A percentile compares a stretch with the other conserved stretches of the same genome.
These are phyloP conservation scores for Shargacucullia verbasci DNA, from an alignment of 2,888 invertebrate species.

Conservation along the genomic window DNA sequence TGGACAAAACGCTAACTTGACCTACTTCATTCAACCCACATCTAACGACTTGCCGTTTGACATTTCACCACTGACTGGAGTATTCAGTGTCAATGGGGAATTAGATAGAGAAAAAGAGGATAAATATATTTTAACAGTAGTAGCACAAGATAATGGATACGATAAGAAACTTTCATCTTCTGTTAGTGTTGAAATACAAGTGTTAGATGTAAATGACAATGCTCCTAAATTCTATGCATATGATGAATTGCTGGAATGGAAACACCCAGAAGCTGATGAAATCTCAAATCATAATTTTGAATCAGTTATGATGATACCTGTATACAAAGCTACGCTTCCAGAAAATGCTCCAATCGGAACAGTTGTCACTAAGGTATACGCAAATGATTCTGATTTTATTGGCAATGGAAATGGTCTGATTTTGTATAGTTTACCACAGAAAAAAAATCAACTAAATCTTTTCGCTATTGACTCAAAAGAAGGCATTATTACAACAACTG, in stretches of 20 bases:
- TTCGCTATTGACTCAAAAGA: constrained; percentile 96
- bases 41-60: constrained; percentile 90
- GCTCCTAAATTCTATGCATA: constrained; percentile 94
- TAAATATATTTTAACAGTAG: constrained; percentile 92
- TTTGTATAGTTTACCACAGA: constrained; percentile 92
- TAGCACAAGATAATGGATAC: constrained; percentile 93
- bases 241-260: constrained; percentile 89
- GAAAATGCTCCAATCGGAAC: constrained; percentile 94
- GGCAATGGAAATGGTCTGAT: constrained; percentile 96
- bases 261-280: constrained; percentile 83
- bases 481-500: constrained; percentile 93
- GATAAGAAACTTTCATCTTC: constrained; percentile 91
- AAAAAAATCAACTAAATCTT: constrained; percentile 89
- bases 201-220: constrained; percentile 95
- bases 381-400: constrained; percentile 95
- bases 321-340: constrained; percentile 93
- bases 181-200: constrained; percentile 94
- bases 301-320: constrained; percentile 89
- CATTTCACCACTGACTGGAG: constrained; percentile 91
- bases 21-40: constrained; percentile 90
- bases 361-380: constrained; percentile 92
- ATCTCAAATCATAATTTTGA: constrained; percentile 87
- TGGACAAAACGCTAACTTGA: constrained; percentile 93
- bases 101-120: constrained; percentile 93
- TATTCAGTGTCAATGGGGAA: constrained; percentile 92